Evolutionary conservation across 2,797 vertebrate genomes (phyloP).

Genomic region (Momotus momota): DNA sequence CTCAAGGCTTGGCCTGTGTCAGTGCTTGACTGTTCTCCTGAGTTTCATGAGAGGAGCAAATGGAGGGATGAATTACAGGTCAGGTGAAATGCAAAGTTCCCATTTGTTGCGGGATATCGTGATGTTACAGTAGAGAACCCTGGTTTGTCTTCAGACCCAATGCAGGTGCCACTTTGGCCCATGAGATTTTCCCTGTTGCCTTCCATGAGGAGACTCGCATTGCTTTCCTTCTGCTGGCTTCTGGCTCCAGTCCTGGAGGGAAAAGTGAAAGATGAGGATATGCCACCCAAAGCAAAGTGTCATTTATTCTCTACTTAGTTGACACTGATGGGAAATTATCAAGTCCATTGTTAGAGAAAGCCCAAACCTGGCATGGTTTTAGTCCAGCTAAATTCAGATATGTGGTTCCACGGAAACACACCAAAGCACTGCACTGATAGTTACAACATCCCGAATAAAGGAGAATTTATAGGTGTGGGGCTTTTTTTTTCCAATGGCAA

Average conservation of each 20-base stretch:
- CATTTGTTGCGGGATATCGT: neutral
- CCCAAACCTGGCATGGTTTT: slow-evolving; percentile 15
- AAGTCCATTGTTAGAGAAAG: slow-evolving; percentile 47
- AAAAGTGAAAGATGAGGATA: slow-evolving; percentile 10
- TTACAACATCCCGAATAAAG: slow-evolving; percentile 26
- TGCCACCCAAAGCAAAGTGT: slow-evolving; percentile 30
- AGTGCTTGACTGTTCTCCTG: neutral
- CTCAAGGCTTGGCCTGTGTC: neutral
- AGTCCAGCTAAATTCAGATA: slow-evolving; percentile 35
- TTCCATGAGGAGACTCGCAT: neutral
- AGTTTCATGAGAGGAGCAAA: neutral
- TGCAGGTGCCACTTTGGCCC: neutral
- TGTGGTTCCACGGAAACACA: slow-evolving; percentile 12
- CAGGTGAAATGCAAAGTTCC: neutral
- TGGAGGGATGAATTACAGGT: neutral
- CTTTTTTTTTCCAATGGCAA: slow-evolving; percentile 22
- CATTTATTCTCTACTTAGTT: slow-evolving; percentile 59
- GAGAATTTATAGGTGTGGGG: slow-evolving; percentile 26
- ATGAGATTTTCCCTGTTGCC: neutral
- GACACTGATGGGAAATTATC: slow-evolving; percentile 38
- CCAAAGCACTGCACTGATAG: slow-evolving; percentile 13
- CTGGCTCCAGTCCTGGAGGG: neutral
- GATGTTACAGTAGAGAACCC: neutral
- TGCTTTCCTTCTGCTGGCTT: slow-evolving; percentile 5
- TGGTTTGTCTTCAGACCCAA: neutral